A percentile compares a stretch with the other conserved stretches of the same genome.
These are phyloP conservation scores for Gasterosteus nipponicus DNA, from an alignment of 2,113 vertebrate genomes.

Conservation along the genomic window DNA sequence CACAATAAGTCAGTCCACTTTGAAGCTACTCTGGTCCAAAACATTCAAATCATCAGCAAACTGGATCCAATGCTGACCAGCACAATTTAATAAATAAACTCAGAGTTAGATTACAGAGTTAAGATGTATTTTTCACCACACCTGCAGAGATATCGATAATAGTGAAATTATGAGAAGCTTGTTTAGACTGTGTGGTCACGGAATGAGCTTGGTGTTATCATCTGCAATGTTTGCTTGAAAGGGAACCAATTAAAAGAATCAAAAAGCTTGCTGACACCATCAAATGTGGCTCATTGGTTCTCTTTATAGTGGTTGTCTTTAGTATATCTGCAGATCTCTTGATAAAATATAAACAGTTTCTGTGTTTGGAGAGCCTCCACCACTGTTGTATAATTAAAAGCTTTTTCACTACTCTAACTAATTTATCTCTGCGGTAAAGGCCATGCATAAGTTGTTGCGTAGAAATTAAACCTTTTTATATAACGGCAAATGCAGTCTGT, in stretches of 20 bases:
- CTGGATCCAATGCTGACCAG: conserved; percentile 17
- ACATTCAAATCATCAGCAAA: conserved; percentile 34
- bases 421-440: conserved; percentile 49
- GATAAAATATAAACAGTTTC: conserved; percentile 30
- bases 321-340: conserved; percentile 9
- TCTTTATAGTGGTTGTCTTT: conserved; percentile 2
- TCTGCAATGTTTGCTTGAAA: conserved; percentile 3
- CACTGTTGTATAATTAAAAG: conserved; percentile 55
- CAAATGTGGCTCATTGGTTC: background rate
- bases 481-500: background rate
- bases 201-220: background rate
- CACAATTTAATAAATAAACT: conserved; percentile 32
- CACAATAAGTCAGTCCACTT: conserved; percentile 49
- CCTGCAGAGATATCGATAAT: conserved; percentile 3
- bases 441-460: conserved; percentile 12
- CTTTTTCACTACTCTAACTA: conserved; percentile 47
- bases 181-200: background rate
- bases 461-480: conserved; percentile 21
- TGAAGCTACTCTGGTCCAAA: conserved; percentile 46
- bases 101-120: conserved; percentile 14
- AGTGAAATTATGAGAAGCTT: background rate
- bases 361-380: conserved; percentile 28
- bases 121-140: conserved; percentile 11
- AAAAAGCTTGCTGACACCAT: conserved; percentile 17
- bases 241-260: conserved; percentile 3